These are phyloP conservation scores for Caiman crocodilus DNA, from an alignment of 2,797 vertebrate species.

Conservation along the genomic window DNA sequence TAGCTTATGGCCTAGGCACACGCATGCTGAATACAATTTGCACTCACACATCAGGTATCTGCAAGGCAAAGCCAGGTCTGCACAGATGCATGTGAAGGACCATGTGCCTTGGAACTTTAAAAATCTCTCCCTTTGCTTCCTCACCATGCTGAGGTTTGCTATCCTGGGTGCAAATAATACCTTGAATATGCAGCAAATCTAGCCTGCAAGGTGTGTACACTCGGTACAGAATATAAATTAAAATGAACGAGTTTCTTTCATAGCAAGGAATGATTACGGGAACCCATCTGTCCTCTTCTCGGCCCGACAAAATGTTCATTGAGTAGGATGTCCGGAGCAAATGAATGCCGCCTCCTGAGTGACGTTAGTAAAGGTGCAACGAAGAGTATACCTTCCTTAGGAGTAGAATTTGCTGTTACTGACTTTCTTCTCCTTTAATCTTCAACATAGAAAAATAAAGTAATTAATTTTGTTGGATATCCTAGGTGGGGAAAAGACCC, in stretches of 20 bases:
- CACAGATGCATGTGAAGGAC: background rate
- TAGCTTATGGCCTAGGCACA: conserved; percentile 19
- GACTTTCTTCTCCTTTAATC: conserved; percentile 91
- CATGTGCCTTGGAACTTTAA: background rate
- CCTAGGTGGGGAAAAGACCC: background rate
- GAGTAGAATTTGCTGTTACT: conserved; percentile 96
- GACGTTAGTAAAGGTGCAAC: background rate
- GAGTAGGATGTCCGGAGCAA: background rate
- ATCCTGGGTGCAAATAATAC: background rate
- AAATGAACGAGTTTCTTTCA: background rate
- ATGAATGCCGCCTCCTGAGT: conserved; percentile 20
- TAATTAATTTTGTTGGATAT: background rate
- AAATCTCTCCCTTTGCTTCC: background rate
- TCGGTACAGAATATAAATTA: conserved; percentile 75
- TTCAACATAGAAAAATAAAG: conserved; percentile 69
- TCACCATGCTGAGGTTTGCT: background rate
- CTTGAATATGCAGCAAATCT: background rate
- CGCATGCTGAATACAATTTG: background rate
- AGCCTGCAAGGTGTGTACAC: background rate
- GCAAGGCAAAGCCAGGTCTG: conserved; percentile 18
- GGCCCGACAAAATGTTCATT: background rate
- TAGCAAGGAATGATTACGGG: conserved; percentile 34
- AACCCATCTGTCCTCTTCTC: conserved; percentile 3
- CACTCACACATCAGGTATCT: conserved; percentile 11
- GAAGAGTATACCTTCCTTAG: conserved; percentile 71